Evolutionary conservation across 2,888 invertebrate genomes (phyloP), one percentile per base, ranked within the genome.

Genomic region (Tricholauxania praeusta): DNA sequence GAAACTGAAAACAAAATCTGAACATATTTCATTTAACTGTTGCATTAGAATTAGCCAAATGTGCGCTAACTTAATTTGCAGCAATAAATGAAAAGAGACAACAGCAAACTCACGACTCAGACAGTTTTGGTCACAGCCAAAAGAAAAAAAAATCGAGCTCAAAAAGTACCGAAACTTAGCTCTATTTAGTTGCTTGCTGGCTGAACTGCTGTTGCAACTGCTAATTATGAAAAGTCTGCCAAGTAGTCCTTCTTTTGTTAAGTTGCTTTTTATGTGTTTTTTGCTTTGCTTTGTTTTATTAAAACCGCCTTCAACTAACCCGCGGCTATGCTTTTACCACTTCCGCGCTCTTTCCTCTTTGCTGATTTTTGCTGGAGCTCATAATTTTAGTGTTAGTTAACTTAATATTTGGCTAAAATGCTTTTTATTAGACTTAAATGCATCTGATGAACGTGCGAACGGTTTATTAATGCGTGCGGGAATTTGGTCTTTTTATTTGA

Each of bases 221-320:
- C 57, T 57, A 57, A 57, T 57, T 57, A 57, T 57, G 14, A 12
- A 3, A 14, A 6, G 28, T 57, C 22, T 14, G 57, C 10, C 7
- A 57, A 28, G 57, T n/a, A 12, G 12, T 19, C 19, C 28, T n/a
- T 28, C 14, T 12, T 63, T 47, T 39, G 28, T 28, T 28, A 28
- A 19, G 17, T 47, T 2, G 12, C 17, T 32, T 53, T 32, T 7
- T 32, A n/a, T 66, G 22, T 8, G 12, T 53, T 66, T 28, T 15
- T 47, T n/a, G n/a, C n/a, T n/a, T 12, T 63, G 17, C 8, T 22
- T 51, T 17, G 15, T 19, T 52, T 19, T 49, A 51, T 69, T 60
- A 62, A 70, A 70, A 51, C 70, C 70, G 70, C 70, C 69, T 67
- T 67, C 67, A 47, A 67, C 67, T 53, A 51, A 49, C 68, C 57